Percentiles rank a stretch among this genome's conserved stretches.
phyloP scores from a whole-genome alignment of 2,113 vertebrate genomes.

The Sciurus niger region DNA sequence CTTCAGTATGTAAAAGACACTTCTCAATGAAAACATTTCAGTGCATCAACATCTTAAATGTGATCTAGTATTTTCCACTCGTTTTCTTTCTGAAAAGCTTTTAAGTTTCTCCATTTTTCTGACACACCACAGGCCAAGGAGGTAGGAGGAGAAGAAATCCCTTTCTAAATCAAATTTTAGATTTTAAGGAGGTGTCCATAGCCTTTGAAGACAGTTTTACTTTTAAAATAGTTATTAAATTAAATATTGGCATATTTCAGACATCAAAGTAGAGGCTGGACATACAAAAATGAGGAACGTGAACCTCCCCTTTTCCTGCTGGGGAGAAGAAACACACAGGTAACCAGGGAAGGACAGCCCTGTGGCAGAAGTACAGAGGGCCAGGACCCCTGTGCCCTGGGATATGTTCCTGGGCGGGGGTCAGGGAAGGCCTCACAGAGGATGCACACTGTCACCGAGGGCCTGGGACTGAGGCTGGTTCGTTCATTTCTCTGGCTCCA shows the following conservation, averaged over 20 bases:
- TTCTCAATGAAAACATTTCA: neutral
- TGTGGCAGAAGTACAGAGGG: neutral
- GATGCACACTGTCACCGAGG: too few species aligned
- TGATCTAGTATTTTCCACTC: neutral
- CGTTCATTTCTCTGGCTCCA: neutral
- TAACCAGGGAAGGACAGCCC: neutral
- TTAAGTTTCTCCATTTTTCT: neutral
- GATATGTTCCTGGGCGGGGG: neutral
- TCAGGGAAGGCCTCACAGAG: neutral
- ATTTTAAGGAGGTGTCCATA: neutral
- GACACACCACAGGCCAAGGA: neutral
- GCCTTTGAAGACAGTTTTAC: neutral
- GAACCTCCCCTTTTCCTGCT: neutral
- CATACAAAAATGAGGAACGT: neutral
- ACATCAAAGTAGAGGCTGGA: too few species aligned
- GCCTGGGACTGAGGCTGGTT: neutral
- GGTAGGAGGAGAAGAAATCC: neutral
- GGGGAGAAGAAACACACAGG: neutral
- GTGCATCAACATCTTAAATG: neutral
- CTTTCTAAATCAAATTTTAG: neutral
- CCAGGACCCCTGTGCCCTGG: neutral
- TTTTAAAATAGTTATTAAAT: neutral
- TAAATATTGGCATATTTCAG: neutral
- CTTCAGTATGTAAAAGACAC: neutral
- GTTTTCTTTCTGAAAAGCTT: neutral